These are phyloP conservation scores for Cichladusa arquata DNA, from an alignment of 2,113 vertebrate species.

Conservation along the genomic window DNA sequence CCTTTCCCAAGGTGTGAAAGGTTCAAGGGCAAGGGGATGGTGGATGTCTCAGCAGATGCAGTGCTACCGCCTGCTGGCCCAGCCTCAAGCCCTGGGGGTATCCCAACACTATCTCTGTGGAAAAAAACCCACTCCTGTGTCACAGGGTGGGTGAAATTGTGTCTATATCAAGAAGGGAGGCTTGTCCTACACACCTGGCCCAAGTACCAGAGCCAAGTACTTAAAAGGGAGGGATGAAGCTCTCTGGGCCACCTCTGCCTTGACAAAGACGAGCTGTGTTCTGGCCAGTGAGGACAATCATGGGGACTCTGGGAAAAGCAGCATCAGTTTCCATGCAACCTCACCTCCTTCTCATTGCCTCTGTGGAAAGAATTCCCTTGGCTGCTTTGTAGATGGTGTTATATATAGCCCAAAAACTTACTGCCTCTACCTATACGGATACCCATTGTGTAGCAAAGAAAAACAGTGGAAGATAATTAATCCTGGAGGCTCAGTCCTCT, in stretches of 20 bases:
- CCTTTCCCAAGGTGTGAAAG: background rate
- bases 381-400: background rate
- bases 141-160: background rate
- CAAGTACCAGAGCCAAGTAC: background rate
- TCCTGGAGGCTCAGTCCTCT: background rate
- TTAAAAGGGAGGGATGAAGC: background rate
- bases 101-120: background rate
- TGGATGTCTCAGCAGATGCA: accelerated
- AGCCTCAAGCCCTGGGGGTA: background rate
- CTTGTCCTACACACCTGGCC: background rate
- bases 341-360: background rate
- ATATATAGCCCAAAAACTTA: background rate
- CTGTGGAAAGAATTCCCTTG: background rate
- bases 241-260: background rate
- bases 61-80: background rate
- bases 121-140: background rate
- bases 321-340: background rate
- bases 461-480: constrained; percentile 1
- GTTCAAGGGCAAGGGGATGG: background rate
- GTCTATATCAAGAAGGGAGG: background rate
- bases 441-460: background rate
- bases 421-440: background rate
- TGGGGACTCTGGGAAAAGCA: background rate
- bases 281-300: background rate
- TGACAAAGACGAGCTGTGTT: background rate